Evolutionary conservation across 2,888 invertebrate species (phyloP).

Genomic region (Ochlodes sylvanus): DNA sequence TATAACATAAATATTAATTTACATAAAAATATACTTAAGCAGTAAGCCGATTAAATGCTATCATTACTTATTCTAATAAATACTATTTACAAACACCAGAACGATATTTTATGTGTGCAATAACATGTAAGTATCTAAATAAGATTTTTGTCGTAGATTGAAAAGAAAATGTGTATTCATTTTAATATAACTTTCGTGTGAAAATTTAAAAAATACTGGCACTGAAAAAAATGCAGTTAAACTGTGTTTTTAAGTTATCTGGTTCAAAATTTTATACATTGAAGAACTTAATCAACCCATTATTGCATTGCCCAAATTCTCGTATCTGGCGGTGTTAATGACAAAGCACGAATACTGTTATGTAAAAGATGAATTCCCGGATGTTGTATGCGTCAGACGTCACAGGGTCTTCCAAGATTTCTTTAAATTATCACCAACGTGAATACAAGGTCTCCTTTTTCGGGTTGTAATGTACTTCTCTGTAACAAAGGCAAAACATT

Average conservation of each 20-base stretch:
- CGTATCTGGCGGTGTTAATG: conserved; percentile 70
- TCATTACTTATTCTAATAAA: conserved; percentile 81
- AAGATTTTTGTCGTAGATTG: background rate
- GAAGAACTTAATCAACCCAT: conserved; percentile 32
- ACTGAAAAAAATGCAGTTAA: background rate
- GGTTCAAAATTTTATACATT: background rate
- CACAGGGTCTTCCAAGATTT: conserved; percentile 48
- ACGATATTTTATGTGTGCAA: conserved; percentile 53
- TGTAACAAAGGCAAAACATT: conserved; percentile 64
- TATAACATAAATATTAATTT: conserved; percentile 83
- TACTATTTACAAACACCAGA: conserved; percentile 85
- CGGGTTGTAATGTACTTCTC: conserved; percentile 77
- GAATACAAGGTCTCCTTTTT: conserved; percentile 75
- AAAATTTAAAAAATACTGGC: conserved; percentile 6
- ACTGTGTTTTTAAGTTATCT: too few relatives aligned
- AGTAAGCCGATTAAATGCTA: conserved; percentile 79
- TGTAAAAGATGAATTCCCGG: conserved; percentile 61
- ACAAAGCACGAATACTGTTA: conserved; percentile 82
- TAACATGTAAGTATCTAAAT: background rate
- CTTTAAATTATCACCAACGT: conserved; percentile 67
- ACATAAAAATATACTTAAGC: conserved; percentile 80
- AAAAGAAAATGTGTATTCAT: too few relatives aligned
- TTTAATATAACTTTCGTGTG: too few relatives aligned
- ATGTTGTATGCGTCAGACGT: conserved; percentile 47
- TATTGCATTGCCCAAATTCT: conserved; percentile 72